These are phyloP conservation scores for Eumacrocentrus americanus DNA, from an alignment of 2,888 invertebrate genomes.

Conservation along the genomic window DNA sequence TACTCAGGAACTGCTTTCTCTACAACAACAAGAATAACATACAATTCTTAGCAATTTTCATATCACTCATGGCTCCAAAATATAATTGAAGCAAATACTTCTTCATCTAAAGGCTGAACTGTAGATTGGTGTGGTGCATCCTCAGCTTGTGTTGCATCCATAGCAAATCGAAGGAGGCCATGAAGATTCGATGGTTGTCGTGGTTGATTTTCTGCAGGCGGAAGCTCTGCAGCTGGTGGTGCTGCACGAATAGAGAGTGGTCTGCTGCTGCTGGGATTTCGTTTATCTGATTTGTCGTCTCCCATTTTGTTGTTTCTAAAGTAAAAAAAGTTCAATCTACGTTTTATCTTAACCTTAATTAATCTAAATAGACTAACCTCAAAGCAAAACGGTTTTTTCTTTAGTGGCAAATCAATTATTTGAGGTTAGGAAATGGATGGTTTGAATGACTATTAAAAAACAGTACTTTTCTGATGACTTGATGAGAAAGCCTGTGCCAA, in stretches of 20 bases:
- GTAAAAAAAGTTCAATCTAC: neutral
- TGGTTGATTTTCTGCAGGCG: conserved; percentile 48
- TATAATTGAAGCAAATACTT: too few relatives aligned
- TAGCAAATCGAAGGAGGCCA: conserved; percentile 73
- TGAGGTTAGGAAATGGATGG: neutral
- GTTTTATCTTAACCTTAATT: neutral
- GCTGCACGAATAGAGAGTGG: conserved; percentile 56
- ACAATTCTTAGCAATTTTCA: neutral
- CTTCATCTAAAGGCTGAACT: conserved; percentile 69
- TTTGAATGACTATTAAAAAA: neutral
- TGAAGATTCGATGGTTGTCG: conserved; percentile 61
- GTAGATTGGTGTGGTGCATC: conserved; percentile 65
- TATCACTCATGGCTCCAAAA: too few relatives aligned
- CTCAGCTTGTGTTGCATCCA: conserved; percentile 71
- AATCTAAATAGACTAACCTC: neutral
- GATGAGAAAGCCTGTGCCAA: too few relatives aligned
- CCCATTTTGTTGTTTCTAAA: conserved; percentile 37
- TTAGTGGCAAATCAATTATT: neutral
- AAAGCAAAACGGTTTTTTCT: neutral
- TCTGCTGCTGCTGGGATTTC: conserved; percentile 46
- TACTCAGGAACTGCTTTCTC: conserved; percentile 74
- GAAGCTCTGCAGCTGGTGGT: conserved; percentile 34
- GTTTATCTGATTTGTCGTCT: conserved; percentile 30
- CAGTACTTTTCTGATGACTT: too few relatives aligned
- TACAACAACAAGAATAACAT: conserved; percentile 57